Base-by-base conservation (phyloP, 35 echinoderm and acorn worm genomes). In the Ophioderma brevispina region DNA sequence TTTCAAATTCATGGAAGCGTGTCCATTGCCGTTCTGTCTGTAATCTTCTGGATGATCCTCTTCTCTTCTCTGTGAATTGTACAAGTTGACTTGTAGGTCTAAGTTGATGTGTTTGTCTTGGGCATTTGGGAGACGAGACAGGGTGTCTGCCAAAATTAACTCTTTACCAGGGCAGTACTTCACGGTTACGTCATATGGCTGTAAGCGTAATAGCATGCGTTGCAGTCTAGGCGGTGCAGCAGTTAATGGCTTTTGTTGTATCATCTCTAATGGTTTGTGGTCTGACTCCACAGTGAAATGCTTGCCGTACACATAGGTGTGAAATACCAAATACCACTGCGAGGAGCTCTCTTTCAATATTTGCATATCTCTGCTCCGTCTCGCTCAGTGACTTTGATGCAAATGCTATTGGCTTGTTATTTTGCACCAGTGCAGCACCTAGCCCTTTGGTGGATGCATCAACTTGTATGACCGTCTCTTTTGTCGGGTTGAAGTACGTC, bases 151-250 rank as follows among this genome's bases (percentile, higher is more conserved):
- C 30, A 94, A 8, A 17, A 76, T 38, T 49, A 90, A 50, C 42
- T 94, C 80, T 32, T 84, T 85, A 0, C 87, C 92, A 31, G 87
- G 92, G 23, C 81, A 70, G 46, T 94, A 94, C n/a, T 39, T 23
- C 39, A 94, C 37, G 2, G 41, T 55, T 18, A 94, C 18, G 32
- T 85, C 81, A 78, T 94, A 94, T 0, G 42, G 78, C 30, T 94
- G 81, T 13, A 94, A 52, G 1, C 81, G 55, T 15, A 94, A 41
- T 10, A 90, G 75, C 77, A 95, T 87, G 35, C 78, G 35, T 76
- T 90, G 92, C 34, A 85, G 55, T 40, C 92, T 46, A 77, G 92
- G 42, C 64, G 92, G 92, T 23, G 88, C 88, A 36, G 87, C 81
- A 15, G 76, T 81, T n/a, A 94, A 40, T 4, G 81, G 81, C 52